phyloP scores from a whole-genome alignment of 2,113 vertebrate species.

The Leucopsar rothschildi region DNA sequence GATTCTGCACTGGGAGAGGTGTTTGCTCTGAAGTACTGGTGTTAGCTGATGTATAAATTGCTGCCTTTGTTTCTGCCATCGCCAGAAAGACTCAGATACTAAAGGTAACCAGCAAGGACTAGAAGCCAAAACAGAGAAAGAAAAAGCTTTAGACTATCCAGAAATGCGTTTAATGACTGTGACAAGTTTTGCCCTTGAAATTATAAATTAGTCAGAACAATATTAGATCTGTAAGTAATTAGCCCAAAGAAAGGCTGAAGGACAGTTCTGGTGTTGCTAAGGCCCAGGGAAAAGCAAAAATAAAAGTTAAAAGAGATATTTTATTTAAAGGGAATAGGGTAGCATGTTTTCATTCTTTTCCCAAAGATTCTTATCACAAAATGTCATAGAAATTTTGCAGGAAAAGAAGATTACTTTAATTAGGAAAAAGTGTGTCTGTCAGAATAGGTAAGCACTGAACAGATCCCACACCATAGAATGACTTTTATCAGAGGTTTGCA shows the following conservation, averaged over 20 bases:
- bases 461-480: not conserved
- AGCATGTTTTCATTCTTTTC: not conserved
- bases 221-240: not conserved
- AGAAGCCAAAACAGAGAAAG: not conserved
- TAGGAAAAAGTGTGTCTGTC: not conserved
- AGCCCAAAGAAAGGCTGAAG: not conserved
- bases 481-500: not conserved
- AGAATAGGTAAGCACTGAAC: not conserved
- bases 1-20: rapidly evolving
- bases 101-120: not conserved
- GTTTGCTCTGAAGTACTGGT: not conserved
- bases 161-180: not conserved
- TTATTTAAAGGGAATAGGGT: not conserved
- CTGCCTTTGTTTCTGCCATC: not conserved
- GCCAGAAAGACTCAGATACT: not conserved
- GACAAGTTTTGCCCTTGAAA: not conserved
- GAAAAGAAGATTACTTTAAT: not conserved
- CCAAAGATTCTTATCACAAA: not conserved
- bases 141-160: not conserved
- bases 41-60: not conserved
- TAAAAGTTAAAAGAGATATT: not conserved
- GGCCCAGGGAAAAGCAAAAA: not conserved
- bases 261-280: not conserved
- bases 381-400: not conserved
- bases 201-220: not conserved